Evolutionary conservation across 2,888 invertebrate species (phyloP).

Genomic region (Caenorhabditis sp.): DNA sequence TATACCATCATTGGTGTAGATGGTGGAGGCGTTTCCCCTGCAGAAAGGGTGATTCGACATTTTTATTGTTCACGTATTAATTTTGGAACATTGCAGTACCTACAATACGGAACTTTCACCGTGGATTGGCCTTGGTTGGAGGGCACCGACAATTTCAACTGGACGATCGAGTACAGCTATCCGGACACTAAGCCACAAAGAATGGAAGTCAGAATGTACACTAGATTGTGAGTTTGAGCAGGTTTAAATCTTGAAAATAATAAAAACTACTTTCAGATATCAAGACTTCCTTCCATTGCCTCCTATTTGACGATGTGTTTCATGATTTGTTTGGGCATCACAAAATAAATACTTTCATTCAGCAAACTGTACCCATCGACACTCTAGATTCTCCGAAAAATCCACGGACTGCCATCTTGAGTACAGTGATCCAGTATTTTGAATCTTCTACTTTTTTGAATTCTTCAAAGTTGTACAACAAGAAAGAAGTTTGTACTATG

Average conservation of each 20-base stretch:
- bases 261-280: background rate
- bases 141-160: background rate
- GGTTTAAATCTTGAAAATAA: background rate
- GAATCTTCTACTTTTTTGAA: no score
- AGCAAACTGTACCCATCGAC: no score
- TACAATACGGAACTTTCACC: background rate
- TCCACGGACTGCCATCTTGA: no score
- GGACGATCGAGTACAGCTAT: slow-evolving; percentile 6
- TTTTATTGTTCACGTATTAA: background rate
- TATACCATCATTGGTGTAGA: background rate
- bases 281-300: background rate
- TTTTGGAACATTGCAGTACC: background rate
- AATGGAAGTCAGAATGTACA: background rate
- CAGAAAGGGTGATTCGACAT: background rate
- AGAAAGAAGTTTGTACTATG: no score
- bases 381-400: no score
- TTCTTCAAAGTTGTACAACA: no score
- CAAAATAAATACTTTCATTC: no score
- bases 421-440: no score
- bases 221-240: background rate
- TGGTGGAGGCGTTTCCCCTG: background rate
- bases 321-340: no score
- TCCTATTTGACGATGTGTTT: no score
- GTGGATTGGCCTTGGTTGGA: background rate
- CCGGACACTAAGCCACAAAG: background rate